Evolutionary conservation across 2,888 invertebrate genomes (phyloP).

Genomic region (Ennomos erosarius): DNA sequence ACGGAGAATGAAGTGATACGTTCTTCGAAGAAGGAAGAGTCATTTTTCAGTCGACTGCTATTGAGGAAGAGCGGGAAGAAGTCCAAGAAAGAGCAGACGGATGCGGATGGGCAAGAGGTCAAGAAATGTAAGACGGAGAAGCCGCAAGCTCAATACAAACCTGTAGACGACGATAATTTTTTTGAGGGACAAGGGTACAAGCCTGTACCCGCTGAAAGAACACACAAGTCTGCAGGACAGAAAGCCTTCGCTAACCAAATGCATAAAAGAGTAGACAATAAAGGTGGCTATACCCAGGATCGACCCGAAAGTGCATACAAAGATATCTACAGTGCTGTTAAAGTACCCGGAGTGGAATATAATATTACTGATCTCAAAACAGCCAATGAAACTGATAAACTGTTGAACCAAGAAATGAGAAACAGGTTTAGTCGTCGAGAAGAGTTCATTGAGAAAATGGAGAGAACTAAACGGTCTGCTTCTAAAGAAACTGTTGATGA

Average conservation of each 20-base stretch:
- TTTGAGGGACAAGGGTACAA: slow-evolving; percentile 67
- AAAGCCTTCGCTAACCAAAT: slow-evolving; percentile 80
- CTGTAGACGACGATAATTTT: slow-evolving; percentile 66
- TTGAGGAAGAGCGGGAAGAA: slow-evolving; percentile 90
- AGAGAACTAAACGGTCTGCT: slow-evolving; percentile 64
- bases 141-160: slow-evolving; percentile 65
- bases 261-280: slow-evolving; percentile 81
- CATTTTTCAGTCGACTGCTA: slow-evolving; percentile 88
- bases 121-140: slow-evolving; percentile 75
- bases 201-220: slow-evolving; percentile 74
- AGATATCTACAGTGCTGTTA: slow-evolving; percentile 78
- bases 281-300: slow-evolving; percentile 79
- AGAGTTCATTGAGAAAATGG: slow-evolving; percentile 68
- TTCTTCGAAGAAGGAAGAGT: slow-evolving; percentile 83
- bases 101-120: slow-evolving; percentile 72
- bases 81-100: slow-evolving; percentile 84
- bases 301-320: slow-evolving; percentile 67
- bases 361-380: slow-evolving; percentile 81
- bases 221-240: slow-evolving; percentile 78
- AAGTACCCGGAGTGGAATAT: slow-evolving; percentile 78
- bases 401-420: slow-evolving; percentile 76
- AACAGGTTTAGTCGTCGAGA: slow-evolving; percentile 71
- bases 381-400: slow-evolving; percentile 79
- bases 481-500: slow-evolving; percentile 72
- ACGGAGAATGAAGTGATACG: slow-evolving; percentile 78